These are phyloP conservation scores for Eriocheir sinensis DNA, from an alignment of 1,140 invertebrate species.

Conservation along the genomic window DNA sequence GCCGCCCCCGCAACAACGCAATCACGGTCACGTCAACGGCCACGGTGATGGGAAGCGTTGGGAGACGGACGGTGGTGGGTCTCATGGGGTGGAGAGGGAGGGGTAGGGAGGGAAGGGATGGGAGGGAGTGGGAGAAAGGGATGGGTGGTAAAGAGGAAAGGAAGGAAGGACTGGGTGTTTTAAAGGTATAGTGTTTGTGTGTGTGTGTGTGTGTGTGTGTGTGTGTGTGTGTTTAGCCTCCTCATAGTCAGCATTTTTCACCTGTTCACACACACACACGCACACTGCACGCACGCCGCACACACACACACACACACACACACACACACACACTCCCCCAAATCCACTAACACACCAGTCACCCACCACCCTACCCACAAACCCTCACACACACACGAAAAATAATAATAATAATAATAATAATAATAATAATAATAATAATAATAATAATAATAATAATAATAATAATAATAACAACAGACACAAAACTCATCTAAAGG, in stretches of 20 bases:
- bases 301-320: background rate
- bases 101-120: background rate
- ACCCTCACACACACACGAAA: too few relatives aligned
- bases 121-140: background rate
- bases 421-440: too few relatives aligned
- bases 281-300: too few relatives aligned
- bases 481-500: background rate
- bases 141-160: background rate
- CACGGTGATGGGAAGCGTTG: background rate
- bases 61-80: background rate
- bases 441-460: too few relatives aligned
- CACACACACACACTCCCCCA: background rate
- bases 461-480: background rate
- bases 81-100: background rate
- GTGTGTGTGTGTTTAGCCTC: too few relatives aligned
- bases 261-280: background rate
- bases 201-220: too few relatives aligned
- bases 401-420: too few relatives aligned
- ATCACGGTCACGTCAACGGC: background rate
- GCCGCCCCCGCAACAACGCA: slow-evolving; percentile 7
- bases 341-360: too few relatives aligned
- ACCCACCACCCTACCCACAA: too few relatives aligned
- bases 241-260: background rate
- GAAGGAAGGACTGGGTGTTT: background rate
- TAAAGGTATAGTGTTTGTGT: background rate